Evolutionary conservation across 2,113 vertebrate species (phyloP).

Genomic region (Azemiops feae): DNA sequence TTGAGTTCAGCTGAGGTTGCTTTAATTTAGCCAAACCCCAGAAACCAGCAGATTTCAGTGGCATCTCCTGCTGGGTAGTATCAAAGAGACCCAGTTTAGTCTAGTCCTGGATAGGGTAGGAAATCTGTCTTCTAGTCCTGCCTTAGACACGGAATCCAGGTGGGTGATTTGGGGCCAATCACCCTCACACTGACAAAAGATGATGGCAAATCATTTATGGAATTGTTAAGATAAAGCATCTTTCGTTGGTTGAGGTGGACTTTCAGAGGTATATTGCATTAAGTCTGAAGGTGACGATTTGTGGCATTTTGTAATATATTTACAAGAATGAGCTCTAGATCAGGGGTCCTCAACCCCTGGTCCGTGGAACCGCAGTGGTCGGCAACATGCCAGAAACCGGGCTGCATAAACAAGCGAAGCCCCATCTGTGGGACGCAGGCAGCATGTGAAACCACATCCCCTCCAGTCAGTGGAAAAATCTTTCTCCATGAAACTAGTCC

Average conservation of each 20-base stretch:
- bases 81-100: background rate
- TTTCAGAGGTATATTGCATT: background rate
- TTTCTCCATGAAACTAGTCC: background rate
- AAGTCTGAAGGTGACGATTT: too few relatives aligned
- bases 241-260: background rate
- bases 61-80: background rate
- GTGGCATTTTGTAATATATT: background rate
- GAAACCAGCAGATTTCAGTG: background rate
- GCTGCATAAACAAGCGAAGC: background rate
- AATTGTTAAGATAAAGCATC: background rate
- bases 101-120: background rate
- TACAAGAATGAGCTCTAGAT: background rate
- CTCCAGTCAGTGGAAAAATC: background rate
- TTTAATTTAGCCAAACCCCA: background rate
- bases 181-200: background rate
- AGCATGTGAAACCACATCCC: background rate
- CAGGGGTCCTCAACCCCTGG: background rate
- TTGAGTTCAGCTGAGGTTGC: background rate
- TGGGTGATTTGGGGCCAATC: background rate
- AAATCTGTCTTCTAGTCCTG: background rate
- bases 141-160: background rate
- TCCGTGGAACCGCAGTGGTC: background rate
- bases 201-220: background rate
- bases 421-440: background rate
- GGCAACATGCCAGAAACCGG: background rate